A percentile compares a stretch with the other conserved stretches of the same genome.
phyloP scores from a whole-genome alignment of 2,113 vertebrate genomes.

The Sardina pilchardus region DNA sequence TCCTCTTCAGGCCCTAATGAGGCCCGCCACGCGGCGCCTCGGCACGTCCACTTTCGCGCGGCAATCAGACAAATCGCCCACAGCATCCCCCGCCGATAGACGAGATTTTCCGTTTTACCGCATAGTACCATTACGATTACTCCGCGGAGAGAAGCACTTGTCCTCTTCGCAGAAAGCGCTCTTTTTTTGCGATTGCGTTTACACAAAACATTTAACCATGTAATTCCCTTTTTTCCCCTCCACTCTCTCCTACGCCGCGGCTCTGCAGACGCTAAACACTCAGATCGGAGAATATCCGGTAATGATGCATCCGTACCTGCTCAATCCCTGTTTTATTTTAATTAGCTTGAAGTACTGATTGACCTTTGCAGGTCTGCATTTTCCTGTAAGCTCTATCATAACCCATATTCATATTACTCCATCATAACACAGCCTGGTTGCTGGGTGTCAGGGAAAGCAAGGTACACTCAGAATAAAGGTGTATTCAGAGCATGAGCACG shows the following conservation, averaged over 20 bases:
- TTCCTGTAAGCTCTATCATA: slow-evolving; percentile 27
- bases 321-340: slow-evolving; percentile 48
- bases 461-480: slow-evolving; percentile 17
- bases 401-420: not conserved
- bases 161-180: not conserved
- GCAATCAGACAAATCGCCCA: slow-evolving; percentile 47
- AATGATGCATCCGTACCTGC: slow-evolving; percentile 37
- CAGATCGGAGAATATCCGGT: slow-evolving; percentile 17
- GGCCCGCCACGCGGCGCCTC: slow-evolving; percentile 16
- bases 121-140: slow-evolving; percentile 25
- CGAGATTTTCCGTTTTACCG: slow-evolving; percentile 32
- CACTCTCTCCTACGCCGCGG: not conserved
- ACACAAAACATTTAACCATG: slow-evolving; percentile 1
- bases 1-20: slow-evolving; percentile 22
- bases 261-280: not conserved
- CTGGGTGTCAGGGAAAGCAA: not conserved
- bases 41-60: slow-evolving; percentile 21
- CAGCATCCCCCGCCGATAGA: slow-evolving; percentile 26
- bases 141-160: not conserved
- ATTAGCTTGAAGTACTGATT: slow-evolving; percentile 52
- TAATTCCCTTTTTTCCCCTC: not conserved
- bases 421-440: not conserved
- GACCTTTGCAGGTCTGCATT: slow-evolving; percentile 17
- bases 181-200: not conserved
- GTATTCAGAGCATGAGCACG: not conserved